These are phyloP conservation scores for Hanleya hanleyi DNA, from an alignment of 2,888 invertebrate genomes.

Conservation along the genomic window DNA sequence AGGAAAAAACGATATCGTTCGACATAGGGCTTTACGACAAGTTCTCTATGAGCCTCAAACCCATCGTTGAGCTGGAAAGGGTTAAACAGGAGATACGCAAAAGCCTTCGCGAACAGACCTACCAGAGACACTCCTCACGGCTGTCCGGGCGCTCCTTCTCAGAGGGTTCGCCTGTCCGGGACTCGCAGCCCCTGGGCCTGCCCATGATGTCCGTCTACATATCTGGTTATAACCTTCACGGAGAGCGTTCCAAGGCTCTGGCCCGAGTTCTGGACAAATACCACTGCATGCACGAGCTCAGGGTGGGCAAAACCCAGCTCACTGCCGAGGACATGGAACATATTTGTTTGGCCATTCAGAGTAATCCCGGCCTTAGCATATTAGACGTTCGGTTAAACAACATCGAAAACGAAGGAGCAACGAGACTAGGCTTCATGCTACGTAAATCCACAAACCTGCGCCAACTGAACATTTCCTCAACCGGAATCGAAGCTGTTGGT, in stretches of 20 bases:
- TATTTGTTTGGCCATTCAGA: slow-evolving; percentile 50
- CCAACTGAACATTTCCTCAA: slow-evolving; percentile 64
- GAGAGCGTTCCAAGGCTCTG: slow-evolving; percentile 52
- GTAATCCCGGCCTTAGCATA: slow-evolving; percentile 51
- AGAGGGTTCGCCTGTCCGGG: slow-evolving; percentile 20
- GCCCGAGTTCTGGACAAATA: slow-evolving; percentile 53
- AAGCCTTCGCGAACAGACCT: slow-evolving; percentile 43
- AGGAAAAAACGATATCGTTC: slow-evolving; percentile 63
- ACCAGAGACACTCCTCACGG: slow-evolving; percentile 50
- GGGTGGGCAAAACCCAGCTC: slow-evolving; percentile 65
- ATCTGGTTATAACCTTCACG: slow-evolving; percentile 60
- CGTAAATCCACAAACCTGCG: slow-evolving; percentile 52
- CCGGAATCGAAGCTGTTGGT: slow-evolving; percentile 57
- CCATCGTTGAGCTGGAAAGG: slow-evolving; percentile 62
- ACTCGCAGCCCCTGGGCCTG: slow-evolving; percentile 49
- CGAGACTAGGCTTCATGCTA: slow-evolving; percentile 54
- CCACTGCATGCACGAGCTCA: slow-evolving; percentile 65
- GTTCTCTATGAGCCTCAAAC: slow-evolving; percentile 56
- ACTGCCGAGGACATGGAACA: slow-evolving; percentile 53
- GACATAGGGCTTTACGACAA: slow-evolving; percentile 64
- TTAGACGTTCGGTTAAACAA: slow-evolving; percentile 66
- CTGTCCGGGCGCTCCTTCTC: slow-evolving; percentile 53
- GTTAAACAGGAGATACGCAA: slow-evolving; percentile 46
- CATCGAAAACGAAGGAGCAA: slow-evolving; percentile 60
- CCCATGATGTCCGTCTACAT: slow-evolving; percentile 67